These are phyloP conservation scores for Heptranchias perlo DNA, from an alignment of 2,113 vertebrate genomes.

Conservation along the genomic window DNA sequence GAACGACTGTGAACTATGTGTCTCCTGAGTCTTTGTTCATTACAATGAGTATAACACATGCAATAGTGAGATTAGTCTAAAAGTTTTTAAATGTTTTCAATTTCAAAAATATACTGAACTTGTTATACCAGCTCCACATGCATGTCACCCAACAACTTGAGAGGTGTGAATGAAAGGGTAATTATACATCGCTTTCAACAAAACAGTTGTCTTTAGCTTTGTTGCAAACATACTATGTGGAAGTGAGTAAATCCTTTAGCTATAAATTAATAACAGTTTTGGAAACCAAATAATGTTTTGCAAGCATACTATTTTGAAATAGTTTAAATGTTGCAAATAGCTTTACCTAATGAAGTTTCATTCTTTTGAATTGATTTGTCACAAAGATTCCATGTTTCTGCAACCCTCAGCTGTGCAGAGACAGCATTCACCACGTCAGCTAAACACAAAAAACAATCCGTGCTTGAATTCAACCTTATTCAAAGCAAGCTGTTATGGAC, in stretches of 20 bases:
- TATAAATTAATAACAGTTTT: not conserved
- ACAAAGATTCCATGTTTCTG: not conserved
- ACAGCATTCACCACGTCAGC: not conserved
- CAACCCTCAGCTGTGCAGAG: not conserved
- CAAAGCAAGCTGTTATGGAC: constrained; percentile 12
- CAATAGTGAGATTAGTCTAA: not conserved
- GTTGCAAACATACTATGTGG: not conserved
- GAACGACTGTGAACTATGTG: not conserved
- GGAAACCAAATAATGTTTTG: not conserved
- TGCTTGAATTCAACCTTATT: constrained; percentile 28
- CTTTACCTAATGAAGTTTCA: not conserved
- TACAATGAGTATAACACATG: not conserved
- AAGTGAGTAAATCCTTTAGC: not conserved
- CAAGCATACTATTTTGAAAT: not conserved
- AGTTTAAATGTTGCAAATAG: not conserved
- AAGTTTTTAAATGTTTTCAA: not conserved
- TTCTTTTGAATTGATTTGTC: not conserved
- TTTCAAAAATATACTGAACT: not conserved
- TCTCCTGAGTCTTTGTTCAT: not conserved
- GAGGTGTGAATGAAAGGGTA: not conserved
- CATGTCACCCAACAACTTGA: not conserved
- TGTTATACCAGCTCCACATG: not conserved
- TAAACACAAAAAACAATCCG: not conserved
- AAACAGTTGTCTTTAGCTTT: not conserved
- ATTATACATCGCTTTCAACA: not conserved